A percentile compares a stretch with the other conserved stretches of the same genome.
phyloP scores from a whole-genome alignment of 1,140 invertebrate species.

The Brachionus angularis region DNA sequence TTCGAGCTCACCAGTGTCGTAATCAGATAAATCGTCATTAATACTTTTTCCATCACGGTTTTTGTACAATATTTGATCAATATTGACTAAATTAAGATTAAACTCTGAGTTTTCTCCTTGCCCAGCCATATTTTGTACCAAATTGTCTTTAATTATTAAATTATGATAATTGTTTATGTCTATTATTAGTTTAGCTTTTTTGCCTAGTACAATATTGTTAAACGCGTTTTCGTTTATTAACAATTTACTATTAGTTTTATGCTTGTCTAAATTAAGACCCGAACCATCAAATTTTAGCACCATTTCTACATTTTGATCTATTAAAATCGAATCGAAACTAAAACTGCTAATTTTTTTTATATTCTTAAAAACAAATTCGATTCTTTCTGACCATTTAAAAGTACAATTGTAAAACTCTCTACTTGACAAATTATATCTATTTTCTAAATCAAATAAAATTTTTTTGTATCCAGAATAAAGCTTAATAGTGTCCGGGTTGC shows the following conservation, averaged over 20 bases:
- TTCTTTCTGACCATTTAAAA: constrained; percentile 9
- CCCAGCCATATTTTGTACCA: constrained; percentile 15
- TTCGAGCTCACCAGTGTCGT: constrained; percentile 26
- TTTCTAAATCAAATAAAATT: constrained; percentile 29
- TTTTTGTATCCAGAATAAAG: constrained; percentile 25
- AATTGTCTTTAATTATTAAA: constrained; percentile 25
- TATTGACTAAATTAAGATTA: neutral
- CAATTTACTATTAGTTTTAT: neutral
- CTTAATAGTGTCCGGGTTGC: neutral
- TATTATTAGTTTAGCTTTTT: constrained; percentile 4
- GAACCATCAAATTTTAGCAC: neutral
- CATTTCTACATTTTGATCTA: neutral
- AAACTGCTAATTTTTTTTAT: constrained; percentile 29
- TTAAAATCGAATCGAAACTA: constrained; percentile 8
- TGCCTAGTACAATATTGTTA: neutral
- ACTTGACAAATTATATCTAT: constrained; percentile 12
- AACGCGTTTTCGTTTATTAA: constrained; percentile 20
- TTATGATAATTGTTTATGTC: constrained; percentile 9
- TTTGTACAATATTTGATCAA: neutral
- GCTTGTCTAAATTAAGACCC: constrained; percentile 17
- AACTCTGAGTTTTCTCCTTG: constrained; percentile 13
- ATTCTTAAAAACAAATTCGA: constrained; percentile 11
- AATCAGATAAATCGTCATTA: neutral
- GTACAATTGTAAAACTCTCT: constrained; percentile 25
- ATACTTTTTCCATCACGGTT: constrained; percentile 16